Conservation (phyloP, 2,797 vertebrate genomes). For the Scyliorhinus canicula region DNA sequence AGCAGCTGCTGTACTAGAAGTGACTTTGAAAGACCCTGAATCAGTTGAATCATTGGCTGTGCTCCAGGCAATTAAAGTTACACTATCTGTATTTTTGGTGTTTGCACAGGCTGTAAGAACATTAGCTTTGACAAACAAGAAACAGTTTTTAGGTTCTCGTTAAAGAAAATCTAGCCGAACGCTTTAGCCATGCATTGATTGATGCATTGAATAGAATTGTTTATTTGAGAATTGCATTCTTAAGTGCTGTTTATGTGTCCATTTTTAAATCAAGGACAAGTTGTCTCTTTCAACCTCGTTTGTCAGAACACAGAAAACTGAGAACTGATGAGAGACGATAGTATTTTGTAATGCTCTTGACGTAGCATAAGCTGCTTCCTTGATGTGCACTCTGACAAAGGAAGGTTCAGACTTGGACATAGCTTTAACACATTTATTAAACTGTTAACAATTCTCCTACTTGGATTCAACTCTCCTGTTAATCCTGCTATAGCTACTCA, state of each 20-base stretch:
- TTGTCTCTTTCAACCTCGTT: too few relatives aligned
- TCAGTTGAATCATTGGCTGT: background rate
- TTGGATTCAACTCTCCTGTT: too few relatives aligned
- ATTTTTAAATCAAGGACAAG: slow-evolving; percentile 7
- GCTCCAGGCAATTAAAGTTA: slow-evolving; percentile 29
- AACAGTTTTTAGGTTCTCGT: background rate
- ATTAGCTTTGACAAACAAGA: background rate
- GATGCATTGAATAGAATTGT: slow-evolving; percentile 1
- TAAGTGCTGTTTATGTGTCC: background rate
- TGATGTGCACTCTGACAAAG: too few relatives aligned
- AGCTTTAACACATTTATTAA: too few relatives aligned
- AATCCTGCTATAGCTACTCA: too few relatives aligned
- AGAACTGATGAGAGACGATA: too few relatives aligned
- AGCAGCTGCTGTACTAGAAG: background rate
- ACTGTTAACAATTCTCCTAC: too few relatives aligned
- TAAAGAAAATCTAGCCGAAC: slow-evolving; percentile 2
- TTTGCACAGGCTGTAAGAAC: background rate
- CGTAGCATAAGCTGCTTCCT: too few relatives aligned
- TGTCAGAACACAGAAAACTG: too few relatives aligned
- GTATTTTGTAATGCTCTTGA: too few relatives aligned
- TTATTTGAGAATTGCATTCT: slow-evolving; percentile 5
- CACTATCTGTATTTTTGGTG: background rate
- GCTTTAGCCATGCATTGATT: background rate
- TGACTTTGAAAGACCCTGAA: slow-evolving; percentile 14
- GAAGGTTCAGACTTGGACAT: too few relatives aligned